Percentiles rank a stretch among this genome's conserved stretches.
Evolutionary conservation across 2,113 vertebrate genomes (phyloP).

Genomic region (Panthera leo): DNA sequence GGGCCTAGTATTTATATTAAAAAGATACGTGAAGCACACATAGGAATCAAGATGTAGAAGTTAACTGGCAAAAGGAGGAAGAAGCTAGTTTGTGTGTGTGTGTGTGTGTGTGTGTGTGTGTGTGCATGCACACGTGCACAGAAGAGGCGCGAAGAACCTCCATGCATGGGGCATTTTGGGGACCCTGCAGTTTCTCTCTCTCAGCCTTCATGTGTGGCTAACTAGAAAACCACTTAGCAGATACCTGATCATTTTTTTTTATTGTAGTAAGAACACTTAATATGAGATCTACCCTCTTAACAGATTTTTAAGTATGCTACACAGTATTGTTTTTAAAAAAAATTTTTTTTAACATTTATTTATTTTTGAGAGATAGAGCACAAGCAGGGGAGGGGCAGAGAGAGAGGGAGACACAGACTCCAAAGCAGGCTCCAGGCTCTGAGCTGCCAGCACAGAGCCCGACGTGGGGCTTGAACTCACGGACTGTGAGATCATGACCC

Average conservation of each 20-base stretch:
- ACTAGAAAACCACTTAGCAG: not conserved
- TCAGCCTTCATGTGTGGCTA: not conserved
- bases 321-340: not conserved
- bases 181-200: not conserved
- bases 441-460: not conserved
- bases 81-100: not conserved
- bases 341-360: too few relatives aligned
- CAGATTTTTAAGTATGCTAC: too few relatives aligned
- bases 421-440: not conserved
- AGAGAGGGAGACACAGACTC: too few relatives aligned
- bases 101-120: not conserved
- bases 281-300: not conserved
- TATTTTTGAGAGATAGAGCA: too few relatives aligned
- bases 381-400: too few relatives aligned
- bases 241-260: not conserved
- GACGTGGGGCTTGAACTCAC: not conserved
- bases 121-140: accelerated
- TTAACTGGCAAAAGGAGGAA: not conserved
- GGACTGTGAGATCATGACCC: not conserved
- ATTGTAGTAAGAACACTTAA: not conserved
- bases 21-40: not conserved
- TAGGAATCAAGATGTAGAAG: not conserved
- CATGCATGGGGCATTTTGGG: not conserved
- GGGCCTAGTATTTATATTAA: not conserved
- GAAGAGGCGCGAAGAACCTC: not conserved